Evolutionary conservation across 2,113 vertebrate genomes (phyloP).

Genomic region (Sialia sialis): DNA sequence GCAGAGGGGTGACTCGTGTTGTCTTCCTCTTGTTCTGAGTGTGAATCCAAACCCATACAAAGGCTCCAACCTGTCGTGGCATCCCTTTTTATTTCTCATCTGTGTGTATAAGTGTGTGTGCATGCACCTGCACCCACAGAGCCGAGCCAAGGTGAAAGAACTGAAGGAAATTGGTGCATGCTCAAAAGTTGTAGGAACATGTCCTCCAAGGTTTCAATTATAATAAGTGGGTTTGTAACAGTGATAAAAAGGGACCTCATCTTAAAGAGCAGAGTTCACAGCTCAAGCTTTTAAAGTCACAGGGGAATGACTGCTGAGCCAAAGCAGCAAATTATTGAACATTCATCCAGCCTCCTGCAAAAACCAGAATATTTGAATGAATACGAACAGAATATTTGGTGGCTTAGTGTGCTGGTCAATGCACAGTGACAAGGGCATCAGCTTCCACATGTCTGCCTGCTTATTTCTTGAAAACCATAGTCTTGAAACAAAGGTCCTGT

Average conservation of each 20-base stretch:
- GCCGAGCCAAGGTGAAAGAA: background rate
- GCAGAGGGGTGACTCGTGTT: background rate
- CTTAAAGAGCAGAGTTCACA: background rate
- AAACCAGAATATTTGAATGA: too few species aligned
- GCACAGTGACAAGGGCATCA: fast-evolving
- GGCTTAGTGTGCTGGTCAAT: background rate
- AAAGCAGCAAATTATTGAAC: background rate
- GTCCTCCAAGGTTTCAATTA: background rate
- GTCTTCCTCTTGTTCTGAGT: background rate
- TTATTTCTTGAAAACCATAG: background rate
- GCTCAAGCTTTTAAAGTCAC: background rate
- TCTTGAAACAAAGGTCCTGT: background rate
- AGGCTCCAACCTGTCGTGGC: background rate
- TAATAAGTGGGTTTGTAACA: background rate
- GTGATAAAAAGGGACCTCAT: background rate
- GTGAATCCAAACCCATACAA: fast-evolving
- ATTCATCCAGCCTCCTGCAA: background rate
- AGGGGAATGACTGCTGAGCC: background rate
- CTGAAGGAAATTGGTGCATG: background rate
- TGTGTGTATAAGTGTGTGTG: fast-evolving
- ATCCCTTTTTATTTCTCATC: background rate
- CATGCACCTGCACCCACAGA: fast-evolving
- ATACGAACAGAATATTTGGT: background rate
- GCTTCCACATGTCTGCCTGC: background rate
- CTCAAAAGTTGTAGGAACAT: background rate